Evolutionary conservation across 2,797 vertebrate species (phyloP), one percentile per base, ranked within the genome.

Genomic region (Fistularia commersonii): DNA sequence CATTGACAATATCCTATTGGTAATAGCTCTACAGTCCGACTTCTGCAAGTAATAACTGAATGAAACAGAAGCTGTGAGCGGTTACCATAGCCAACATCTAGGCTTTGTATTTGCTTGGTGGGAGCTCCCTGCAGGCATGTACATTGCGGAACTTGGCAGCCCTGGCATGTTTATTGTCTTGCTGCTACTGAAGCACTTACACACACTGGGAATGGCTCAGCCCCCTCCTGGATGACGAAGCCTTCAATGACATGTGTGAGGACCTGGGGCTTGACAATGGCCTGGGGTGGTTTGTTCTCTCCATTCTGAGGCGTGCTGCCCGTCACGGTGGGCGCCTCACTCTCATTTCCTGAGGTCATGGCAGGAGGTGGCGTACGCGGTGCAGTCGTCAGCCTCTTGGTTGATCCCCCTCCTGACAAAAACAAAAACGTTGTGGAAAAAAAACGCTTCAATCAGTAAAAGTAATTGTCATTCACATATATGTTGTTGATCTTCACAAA

Each of bases 221-320:
- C 94, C 72, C 93, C 97, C 86, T 98, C 97, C 86, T 99, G 96
- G 91, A 98, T 99, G 84, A 98, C 95, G 72, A 99, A 99, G 79
- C 97, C 96, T 82, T 98, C 97, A 62, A 98, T 99, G 85, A 98
- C 92, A 79, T 98, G 97, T 8, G 96, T 98, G 80, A 98, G 93
- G 87, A 98, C 95, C 76, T 98, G 97, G 61, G 97, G 93, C 85
- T 95, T 97, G 77, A 98, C 97, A 68, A 98, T 93, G 81, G 96
- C 95, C 88, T 97, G 96, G 39, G 95, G 95, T 9, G 92, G 95
- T 84, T 94, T 97, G 91, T 89, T 96, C 89, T 97, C 95, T 64
- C 94, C 93, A 66, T 96, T 96, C 65, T 95, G 95, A 37, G 93
- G 90, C 57, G 91, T 72, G 69, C 89, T 91, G 85, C 91, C 93